phyloP scores from a whole-genome alignment of 2,888 invertebrate genomes.

The Euproctis similis region DNA sequence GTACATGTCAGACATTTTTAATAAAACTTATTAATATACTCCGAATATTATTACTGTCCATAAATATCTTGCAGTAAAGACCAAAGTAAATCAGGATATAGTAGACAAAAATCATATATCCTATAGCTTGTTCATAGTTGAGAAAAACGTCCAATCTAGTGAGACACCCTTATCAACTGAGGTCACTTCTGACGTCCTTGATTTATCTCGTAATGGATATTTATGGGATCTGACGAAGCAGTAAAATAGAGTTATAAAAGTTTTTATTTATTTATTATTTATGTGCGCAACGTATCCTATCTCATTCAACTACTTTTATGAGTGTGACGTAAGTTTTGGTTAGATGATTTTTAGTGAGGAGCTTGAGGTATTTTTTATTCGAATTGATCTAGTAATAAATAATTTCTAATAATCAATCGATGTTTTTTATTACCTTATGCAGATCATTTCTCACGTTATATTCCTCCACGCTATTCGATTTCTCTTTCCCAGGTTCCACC shows the following conservation, averaged over 20 bases:
- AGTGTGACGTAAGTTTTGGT: constrained; percentile 8
- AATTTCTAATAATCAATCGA: too few relatives aligned
- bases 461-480: too few relatives aligned
- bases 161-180: constrained; percentile 12
- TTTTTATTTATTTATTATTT: constrained; percentile 23
- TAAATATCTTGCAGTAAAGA: background rate
- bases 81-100: constrained; percentile 1
- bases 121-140: background rate
- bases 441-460: too few relatives aligned
- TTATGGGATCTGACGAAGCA: constrained; percentile 18
- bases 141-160: constrained; percentile 5
- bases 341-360: too few relatives aligned
- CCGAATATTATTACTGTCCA: too few relatives aligned
- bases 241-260: constrained; percentile 22
- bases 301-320: constrained; percentile 23
- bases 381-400: too few relatives aligned
- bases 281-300: constrained; percentile 8
- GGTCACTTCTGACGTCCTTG: constrained; percentile 12
- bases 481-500: too few relatives aligned
- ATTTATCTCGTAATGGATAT: constrained; percentile 22
- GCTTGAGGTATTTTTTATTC: too few relatives aligned
- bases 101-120: constrained; percentile 2
- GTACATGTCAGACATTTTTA: too few relatives aligned
- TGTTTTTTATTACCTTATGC: too few relatives aligned
- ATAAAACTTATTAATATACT: too few relatives aligned